Base-by-base conservation (phyloP, 53 echinoderm and acorn worm species). In the Patiria pectinifera region DNA sequence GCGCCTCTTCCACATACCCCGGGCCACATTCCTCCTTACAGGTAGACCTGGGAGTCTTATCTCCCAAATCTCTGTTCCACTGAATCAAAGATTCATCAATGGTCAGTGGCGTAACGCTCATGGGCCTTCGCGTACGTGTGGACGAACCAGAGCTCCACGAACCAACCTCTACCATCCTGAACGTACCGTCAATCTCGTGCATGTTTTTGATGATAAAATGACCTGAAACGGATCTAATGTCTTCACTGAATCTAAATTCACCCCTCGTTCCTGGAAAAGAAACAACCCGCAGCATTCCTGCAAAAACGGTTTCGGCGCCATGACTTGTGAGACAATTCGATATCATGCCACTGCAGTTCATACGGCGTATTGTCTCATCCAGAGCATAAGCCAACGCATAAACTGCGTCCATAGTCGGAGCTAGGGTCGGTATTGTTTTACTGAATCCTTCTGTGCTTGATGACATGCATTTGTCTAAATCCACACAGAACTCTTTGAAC, bases 111-210 rank as follows among this genome's bases (percentile, higher is more conserved):
- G 26, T 58, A 6, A 8, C 19, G 19, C 11, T 48, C 76, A 4
- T n/a, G 25, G 35, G 4, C 24, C 24, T 10, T 69, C 69, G 21
- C 69, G 11, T 43, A 46, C 44, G 18, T 22, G 15, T 69, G 11
- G 66, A 18, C 15, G 45, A 3, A 63, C 71, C 53, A 23, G 94
- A 87, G 18, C n/a, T 84, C 91, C 89, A 92, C 0, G 62, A 71
- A 14, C 95, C 95, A 13, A 95, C 75, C 16, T 71, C 82, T 11
- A 95, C 90, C 91, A 95, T 45, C 69, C 86, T 47, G 85, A 80
- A 93, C 61, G 45, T 60, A 76, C 63, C 91, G 69, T 91, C 81
- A 21, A 90, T 5, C 23, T 85, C 44, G 15, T 89, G 89, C 78
- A 89, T 77, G 44, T 89, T 89, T 59, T 26, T 89, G 23, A 84